These are phyloP conservation scores for Himalopsyche japonica DNA, from an alignment of 2,888 invertebrate genomes.

Conservation along the genomic window DNA sequence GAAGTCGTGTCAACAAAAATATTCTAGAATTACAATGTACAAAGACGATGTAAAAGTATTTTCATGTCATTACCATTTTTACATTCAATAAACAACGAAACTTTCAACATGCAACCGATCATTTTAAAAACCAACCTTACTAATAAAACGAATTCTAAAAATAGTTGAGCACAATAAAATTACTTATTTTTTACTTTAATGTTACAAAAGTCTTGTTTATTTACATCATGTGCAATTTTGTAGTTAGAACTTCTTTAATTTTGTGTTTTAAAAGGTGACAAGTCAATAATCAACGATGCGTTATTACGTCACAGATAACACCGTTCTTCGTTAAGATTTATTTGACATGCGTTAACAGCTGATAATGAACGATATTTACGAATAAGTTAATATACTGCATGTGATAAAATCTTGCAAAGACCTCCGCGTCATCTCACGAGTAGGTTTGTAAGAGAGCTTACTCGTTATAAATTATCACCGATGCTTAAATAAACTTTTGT, in stretches of 20 bases:
- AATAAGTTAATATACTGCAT: neutral
- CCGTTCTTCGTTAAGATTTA: neutral
- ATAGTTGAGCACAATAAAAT: no score
- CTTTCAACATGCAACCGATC: no score
- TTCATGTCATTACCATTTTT: no score
- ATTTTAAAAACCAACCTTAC: no score
- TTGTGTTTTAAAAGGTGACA: neutral
- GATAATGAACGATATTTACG: constrained; percentile 7
- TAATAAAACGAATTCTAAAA: no score
- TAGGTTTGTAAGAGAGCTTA: neutral
- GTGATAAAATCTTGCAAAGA: neutral
- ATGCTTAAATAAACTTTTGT: neutral
- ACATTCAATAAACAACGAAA: no score
- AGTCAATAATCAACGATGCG: constrained; percentile 7
- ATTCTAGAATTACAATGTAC: no score
- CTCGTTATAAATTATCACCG: neutral
- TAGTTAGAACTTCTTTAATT: neutral
- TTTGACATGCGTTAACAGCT: constrained; percentile 8
- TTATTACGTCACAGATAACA: constrained; percentile 11
- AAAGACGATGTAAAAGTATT: no score
- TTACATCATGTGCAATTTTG: no score
- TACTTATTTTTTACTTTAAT: no score
- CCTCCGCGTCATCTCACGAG: neutral
- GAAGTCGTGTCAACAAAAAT: no score
- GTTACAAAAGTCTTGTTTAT: no score